Conservation (phyloP, 92 coral and sea anemone species). For the Epizoanthus illoricatus region DNA sequence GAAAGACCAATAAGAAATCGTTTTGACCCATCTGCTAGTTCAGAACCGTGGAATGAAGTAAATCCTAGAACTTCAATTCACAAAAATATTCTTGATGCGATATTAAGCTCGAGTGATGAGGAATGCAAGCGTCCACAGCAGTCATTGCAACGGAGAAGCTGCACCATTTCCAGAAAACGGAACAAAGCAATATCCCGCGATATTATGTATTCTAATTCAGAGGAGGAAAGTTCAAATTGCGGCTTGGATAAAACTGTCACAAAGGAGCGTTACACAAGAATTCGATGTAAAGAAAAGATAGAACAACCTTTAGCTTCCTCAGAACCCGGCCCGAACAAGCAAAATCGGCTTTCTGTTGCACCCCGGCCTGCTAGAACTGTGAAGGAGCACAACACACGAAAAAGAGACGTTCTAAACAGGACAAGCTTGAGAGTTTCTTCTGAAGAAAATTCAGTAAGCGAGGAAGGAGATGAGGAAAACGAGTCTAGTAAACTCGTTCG, state of each 20-base stretch:
- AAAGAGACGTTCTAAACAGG: neutral
- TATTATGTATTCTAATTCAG: conserved; percentile 19
- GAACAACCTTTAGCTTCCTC: neutral
- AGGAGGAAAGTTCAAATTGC: neutral
- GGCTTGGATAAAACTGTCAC: neutral
- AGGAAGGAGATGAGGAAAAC: neutral
- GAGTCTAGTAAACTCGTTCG: neutral
- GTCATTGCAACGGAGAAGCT: neutral
- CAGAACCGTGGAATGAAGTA: neutral
- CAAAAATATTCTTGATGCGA: conserved; percentile 19
- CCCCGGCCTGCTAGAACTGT: neutral
- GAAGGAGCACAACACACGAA: neutral
- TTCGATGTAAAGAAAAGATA: neutral
- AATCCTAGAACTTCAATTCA: neutral
- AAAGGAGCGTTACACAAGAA: conserved; percentile 18
- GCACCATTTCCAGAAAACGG: neutral
- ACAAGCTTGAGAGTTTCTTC: neutral
- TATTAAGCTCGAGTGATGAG: conserved; percentile 8
- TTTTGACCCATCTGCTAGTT: neutral
- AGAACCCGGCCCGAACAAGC: neutral
- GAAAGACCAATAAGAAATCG: neutral
- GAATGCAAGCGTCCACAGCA: neutral
- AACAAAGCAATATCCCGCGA: neutral
- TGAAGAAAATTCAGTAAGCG: neutral
- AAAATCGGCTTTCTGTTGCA: neutral